A percentile compares a stretch with the other conserved stretches of the same genome.
Evolutionary conservation across 2,888 invertebrate species (phyloP).

Genomic region (Unio delphinus): DNA sequence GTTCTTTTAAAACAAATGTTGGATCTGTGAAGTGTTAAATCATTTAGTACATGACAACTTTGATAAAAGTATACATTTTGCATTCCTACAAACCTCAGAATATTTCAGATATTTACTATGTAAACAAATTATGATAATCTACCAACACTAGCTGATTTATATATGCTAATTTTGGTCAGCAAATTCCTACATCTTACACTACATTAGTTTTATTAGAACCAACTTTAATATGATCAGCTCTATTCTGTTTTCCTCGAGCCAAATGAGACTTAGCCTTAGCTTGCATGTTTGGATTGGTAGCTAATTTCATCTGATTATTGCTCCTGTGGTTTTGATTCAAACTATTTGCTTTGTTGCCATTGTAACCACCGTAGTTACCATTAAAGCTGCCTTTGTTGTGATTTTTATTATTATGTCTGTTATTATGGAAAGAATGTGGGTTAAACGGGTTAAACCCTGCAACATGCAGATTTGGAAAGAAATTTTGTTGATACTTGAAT

Average conservation of each 20-base stretch:
- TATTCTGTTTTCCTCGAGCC: conserved; percentile 19
- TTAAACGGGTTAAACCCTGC: conserved; percentile 1
- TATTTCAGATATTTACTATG: neutral
- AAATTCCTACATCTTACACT: too few species aligned
- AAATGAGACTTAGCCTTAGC: conserved; percentile 31
- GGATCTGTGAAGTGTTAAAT: too few species aligned
- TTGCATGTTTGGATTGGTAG: conserved; percentile 8
- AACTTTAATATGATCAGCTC: too few species aligned
- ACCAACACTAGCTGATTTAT: neutral
- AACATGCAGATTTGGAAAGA: neutral
- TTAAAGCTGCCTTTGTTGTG: conserved; percentile 5
- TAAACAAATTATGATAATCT: neutral
- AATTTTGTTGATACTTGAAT: too few species aligned
- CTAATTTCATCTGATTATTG: conserved; percentile 10
- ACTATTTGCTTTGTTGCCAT: neutral
- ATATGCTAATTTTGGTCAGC: neutral
- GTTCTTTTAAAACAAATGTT: too few species aligned
- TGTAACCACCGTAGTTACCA: conserved; percentile 1
- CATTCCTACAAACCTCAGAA: neutral
- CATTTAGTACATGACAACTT: neutral
- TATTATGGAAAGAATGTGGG: conserved; percentile 4
- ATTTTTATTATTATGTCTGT: conserved; percentile 2
- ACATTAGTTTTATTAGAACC: too few species aligned
- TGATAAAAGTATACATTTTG: neutral
- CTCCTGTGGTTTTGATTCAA: neutral